These are phyloP conservation scores for Drosophila rubida DNA, from an alignment of 2,888 invertebrate genomes.

Conservation along the genomic window DNA sequence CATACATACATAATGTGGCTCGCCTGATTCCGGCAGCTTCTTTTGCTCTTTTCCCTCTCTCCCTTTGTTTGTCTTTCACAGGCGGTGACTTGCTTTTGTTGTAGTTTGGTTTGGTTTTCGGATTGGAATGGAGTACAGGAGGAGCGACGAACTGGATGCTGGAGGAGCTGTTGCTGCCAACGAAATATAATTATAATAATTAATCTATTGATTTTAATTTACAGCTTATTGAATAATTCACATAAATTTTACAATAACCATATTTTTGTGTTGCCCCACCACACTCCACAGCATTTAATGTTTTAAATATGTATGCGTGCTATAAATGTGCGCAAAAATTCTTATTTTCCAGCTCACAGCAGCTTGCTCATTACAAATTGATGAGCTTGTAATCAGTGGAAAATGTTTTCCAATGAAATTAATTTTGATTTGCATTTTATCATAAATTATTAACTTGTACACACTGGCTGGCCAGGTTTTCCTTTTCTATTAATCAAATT, in stretches of 20 bases:
- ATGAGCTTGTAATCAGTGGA: conserved; percentile 57
- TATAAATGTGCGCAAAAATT: conserved; percentile 14
- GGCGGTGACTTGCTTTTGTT: conserved; percentile 64
- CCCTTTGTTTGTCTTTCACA: conserved; percentile 48
- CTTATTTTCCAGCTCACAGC: conserved; percentile 31
- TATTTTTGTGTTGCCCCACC: conserved; percentile 3
- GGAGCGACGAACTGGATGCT: conserved; percentile 22
- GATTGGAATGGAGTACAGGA: conserved; percentile 21
- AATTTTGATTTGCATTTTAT: conserved; percentile 55
- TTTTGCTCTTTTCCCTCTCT: conserved; percentile 30
- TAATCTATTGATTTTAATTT: conserved; percentile 69
- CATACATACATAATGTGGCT: conserved; percentile 49
- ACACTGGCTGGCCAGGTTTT: conserved; percentile 13
- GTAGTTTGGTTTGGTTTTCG: conserved; percentile 71
- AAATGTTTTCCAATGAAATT: conserved; percentile 31
- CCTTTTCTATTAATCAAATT: conserved; percentile 63
- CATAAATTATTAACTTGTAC: conserved; percentile 62
- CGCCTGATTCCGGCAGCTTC: conserved; percentile 29
- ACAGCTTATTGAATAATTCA: conserved; percentile 62
- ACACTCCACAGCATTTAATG: conserved; percentile 27
- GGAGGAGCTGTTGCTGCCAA: background rate
- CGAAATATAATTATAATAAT: conserved; percentile 61
- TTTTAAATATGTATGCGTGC: conserved; percentile 18
- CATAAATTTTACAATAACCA: conserved; percentile 44
- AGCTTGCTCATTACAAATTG: conserved; percentile 61